These are phyloP conservation scores for Boulengeromyrus knoepffleri DNA, from an alignment of 2,113 vertebrate species.

Conservation along the genomic window DNA sequence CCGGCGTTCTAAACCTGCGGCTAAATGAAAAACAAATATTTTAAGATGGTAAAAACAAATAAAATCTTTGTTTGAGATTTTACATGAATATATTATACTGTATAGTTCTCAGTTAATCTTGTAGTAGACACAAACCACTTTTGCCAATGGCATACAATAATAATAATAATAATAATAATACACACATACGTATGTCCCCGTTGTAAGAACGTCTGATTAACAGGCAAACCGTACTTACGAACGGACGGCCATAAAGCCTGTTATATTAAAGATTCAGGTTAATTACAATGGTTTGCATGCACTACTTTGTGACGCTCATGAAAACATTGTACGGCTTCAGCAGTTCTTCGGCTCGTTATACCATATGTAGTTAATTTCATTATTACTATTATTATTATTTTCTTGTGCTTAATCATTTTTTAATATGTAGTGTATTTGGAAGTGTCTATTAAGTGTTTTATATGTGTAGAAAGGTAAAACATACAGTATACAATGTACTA, in stretches of 20 bases:
- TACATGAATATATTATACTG: neutral
- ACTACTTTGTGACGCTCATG: neutral
- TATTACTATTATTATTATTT: neutral
- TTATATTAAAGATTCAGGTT: neutral
- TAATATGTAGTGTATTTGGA: neutral
- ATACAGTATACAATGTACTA: neutral
- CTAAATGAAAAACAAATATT: neutral
- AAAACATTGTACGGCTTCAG: neutral
- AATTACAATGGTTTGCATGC: neutral
- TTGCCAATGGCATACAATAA: neutral
- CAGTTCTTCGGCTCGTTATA: neutral
- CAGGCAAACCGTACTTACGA: neutral
- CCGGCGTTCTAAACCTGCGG: neutral
- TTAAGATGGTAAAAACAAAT: neutral
- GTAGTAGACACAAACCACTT: neutral
- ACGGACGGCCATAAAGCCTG: neutral
- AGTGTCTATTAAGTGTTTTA: neutral
- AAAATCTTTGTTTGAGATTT: neutral
- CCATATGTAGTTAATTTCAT: neutral
- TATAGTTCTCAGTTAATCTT: neutral
- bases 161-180: neutral
- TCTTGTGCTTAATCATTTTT: neutral
- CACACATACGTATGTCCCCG: neutral
- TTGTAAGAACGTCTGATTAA: neutral
- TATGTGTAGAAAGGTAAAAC: neutral